A percentile compares a stretch with the other conserved stretches of the same genome.
Evolutionary conservation across 2,113 vertebrate species (phyloP).

Genomic region (Todiramphus saurophagus): DNA sequence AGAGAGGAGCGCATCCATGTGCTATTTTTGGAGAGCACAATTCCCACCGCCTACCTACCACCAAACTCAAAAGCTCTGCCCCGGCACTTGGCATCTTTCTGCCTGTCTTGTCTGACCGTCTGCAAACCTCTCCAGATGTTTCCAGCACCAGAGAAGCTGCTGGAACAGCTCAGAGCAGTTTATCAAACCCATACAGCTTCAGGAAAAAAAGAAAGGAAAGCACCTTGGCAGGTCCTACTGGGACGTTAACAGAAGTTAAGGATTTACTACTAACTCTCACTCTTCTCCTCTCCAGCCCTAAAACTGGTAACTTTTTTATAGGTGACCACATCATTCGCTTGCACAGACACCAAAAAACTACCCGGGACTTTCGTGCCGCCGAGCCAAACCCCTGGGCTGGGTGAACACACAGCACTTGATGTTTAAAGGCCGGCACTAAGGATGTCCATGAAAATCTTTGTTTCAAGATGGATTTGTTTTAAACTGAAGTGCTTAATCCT

Average conservation of each 20-base stretch:
- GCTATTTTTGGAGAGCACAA: neutral
- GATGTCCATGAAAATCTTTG: neutral
- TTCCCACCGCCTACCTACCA: neutral
- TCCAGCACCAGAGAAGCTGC: neutral
- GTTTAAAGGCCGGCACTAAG: neutral
- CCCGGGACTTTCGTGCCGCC: rapidly evolving
- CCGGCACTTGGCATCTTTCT: neutral
- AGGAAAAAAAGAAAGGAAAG: neutral
- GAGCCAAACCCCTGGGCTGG: neutral
- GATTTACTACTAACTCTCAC: neutral
- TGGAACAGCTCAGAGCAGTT: neutral
- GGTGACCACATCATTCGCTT: neutral
- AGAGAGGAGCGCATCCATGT: neutral
- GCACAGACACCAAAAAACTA: neutral
- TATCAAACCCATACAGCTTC: neutral
- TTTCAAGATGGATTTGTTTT: neutral
- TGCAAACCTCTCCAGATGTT: neutral
- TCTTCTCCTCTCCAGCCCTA: neutral
- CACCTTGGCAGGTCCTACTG: neutral
- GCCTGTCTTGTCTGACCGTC: neutral
- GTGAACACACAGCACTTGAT: neutral
- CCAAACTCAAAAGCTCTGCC: neutral
- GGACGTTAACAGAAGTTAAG: neutral
- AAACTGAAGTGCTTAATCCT: neutral
- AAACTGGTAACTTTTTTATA: neutral